Evolutionary conservation across 1,140 invertebrate species (phyloP).

Genomic region (Listronotus oregonensis): DNA sequence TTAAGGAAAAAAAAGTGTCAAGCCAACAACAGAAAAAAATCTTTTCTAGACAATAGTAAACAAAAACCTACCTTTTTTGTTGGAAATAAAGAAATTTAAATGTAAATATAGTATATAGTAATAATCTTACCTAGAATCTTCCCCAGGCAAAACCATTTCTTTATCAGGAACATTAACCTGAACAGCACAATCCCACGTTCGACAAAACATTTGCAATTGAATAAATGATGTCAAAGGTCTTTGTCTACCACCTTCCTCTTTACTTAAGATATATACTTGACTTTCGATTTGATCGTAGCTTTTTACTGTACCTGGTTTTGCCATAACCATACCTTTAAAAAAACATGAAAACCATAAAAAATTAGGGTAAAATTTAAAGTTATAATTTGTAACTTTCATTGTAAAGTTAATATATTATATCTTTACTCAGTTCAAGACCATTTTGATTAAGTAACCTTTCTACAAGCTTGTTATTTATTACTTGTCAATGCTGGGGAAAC

Average conservation of each 20-base stretch:
- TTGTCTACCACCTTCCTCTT: conserved; percentile 81
- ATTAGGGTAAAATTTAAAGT: no score
- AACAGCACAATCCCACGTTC: conserved; percentile 87
- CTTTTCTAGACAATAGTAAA: no score
- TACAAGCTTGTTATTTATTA: no score
- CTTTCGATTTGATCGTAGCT: conserved; percentile 75
- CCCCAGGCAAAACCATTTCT: conserved; percentile 94
- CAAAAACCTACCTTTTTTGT: no score
- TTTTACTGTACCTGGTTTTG: conserved; percentile 82
- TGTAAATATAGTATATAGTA: background rate
- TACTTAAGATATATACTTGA: conserved; percentile 81
- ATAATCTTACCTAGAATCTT: conserved; percentile 77
- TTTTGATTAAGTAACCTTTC: no score
- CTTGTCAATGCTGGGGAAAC: no score
- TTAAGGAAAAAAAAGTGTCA: no score
- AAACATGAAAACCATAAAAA: no score
- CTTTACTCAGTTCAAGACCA: no score
- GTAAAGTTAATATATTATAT: no score
- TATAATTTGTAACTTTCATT: no score
- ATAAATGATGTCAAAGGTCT: conserved; percentile 81
- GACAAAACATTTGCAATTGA: conserved; percentile 86
- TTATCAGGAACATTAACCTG: conserved; percentile 74
- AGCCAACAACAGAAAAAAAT: background rate
- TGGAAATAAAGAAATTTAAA: background rate
- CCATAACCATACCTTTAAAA: conserved; percentile 78